phyloP scores from a whole-genome alignment of 2,888 invertebrate species.

The Morpho helenor region DNA sequence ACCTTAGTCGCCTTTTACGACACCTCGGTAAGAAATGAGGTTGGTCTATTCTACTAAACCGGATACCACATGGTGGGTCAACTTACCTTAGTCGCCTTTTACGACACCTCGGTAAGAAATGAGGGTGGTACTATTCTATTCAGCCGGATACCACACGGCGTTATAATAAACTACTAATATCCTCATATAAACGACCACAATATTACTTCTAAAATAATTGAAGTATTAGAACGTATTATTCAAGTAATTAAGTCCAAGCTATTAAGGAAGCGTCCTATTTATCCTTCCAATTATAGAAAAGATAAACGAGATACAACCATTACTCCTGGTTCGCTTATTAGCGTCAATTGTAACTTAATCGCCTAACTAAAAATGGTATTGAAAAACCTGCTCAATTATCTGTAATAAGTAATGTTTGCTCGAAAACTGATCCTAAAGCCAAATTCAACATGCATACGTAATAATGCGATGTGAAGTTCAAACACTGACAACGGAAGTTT shows the following conservation, averaged over 20 bases:
- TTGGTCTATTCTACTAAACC: too few species aligned
- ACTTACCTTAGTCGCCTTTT: too few species aligned
- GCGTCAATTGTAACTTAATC: constrained; percentile 15
- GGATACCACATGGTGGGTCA: too few species aligned
- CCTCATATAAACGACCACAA: too few species aligned
- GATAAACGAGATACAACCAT: constrained; percentile 13
- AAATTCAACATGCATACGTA: constrained; percentile 17
- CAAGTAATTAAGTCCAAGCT: constrained; percentile 2
- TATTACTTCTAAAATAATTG: too few species aligned
- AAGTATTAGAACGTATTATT: background rate
- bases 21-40: too few species aligned
- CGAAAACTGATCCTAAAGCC: constrained; percentile 29
- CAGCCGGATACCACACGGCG: too few species aligned
- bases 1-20: too few species aligned
- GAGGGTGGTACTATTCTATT: too few species aligned
- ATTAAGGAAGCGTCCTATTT: background rate
- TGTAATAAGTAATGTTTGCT: constrained; percentile 26
- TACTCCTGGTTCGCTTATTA: constrained; percentile 13
- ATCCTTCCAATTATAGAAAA: constrained; percentile 4
- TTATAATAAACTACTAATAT: too few species aligned
- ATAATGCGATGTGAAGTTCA: constrained; percentile 43
- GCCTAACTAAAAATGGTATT: constrained; percentile 18
- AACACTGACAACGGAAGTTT: constrained; percentile 68
- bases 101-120: too few species aligned
- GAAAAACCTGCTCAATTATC: constrained; percentile 26